phyloP scores from a whole-genome alignment of 1,140 invertebrate genomes.

The Eubasilissa regina region DNA sequence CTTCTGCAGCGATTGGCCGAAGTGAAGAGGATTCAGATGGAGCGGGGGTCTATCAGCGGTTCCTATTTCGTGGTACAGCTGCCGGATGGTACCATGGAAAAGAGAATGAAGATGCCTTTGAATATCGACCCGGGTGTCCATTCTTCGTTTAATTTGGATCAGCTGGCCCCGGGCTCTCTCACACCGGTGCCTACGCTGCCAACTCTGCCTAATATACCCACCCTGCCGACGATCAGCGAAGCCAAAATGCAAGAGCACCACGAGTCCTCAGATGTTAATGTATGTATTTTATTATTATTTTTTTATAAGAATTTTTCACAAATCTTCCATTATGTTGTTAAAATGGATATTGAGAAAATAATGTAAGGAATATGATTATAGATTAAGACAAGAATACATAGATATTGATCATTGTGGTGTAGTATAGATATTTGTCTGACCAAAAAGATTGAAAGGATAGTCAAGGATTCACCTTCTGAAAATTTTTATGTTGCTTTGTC shows the following conservation, averaged over 20 bases:
- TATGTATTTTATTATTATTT: not conserved
- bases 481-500: too few relatives aligned
- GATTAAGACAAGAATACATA: too few relatives aligned
- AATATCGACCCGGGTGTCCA: slow-evolving; percentile 95
- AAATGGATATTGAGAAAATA: too few relatives aligned
- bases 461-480: too few relatives aligned
- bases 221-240: slow-evolving; percentile 90
- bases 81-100: slow-evolving; percentile 91
- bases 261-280: slow-evolving; percentile 42
- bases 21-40: slow-evolving; percentile 90
- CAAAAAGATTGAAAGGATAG: too few relatives aligned
- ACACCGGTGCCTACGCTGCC: slow-evolving; percentile 79
- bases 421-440: too few relatives aligned
- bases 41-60: slow-evolving; percentile 88
- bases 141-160: slow-evolving; percentile 90
- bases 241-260: slow-evolving; percentile 81
- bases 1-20: slow-evolving; percentile 92
- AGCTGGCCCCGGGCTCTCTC: slow-evolving; percentile 78
- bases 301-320: too few relatives aligned
- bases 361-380: too few relatives aligned
- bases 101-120: slow-evolving; percentile 87
- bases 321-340: too few relatives aligned
- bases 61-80: slow-evolving; percentile 93
- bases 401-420: too few relatives aligned
- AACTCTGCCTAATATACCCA: slow-evolving; percentile 79